Conservation (phyloP, 2,113 vertebrate genomes). For the Phylloscopus trochilus region DNA sequence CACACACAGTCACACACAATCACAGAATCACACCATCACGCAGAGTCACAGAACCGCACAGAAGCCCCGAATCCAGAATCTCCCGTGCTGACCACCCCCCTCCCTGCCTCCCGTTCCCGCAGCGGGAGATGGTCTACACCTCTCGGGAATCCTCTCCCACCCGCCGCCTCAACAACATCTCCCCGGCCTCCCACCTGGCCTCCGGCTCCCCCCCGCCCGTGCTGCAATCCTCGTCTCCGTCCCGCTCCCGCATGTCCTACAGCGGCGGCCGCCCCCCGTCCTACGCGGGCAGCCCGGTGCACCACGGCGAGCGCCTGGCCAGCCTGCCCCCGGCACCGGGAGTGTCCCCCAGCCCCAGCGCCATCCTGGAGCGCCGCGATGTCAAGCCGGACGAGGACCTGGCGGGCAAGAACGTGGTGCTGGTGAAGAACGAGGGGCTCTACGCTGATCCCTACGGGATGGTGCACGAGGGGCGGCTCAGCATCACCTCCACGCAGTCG, state of each 20-base stretch:
- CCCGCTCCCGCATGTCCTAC: slow-evolving; percentile 94
- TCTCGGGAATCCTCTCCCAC: slow-evolving; percentile 95
- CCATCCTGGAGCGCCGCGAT: slow-evolving; percentile 95
- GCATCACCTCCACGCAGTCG: slow-evolving; percentile 91
- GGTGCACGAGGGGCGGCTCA: slow-evolving; percentile 93
- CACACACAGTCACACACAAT: no score
- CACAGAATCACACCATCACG: no score
- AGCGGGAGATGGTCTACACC: slow-evolving; percentile 96
- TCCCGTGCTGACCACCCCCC: neutral
- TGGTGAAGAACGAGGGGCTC: slow-evolving; percentile 92
- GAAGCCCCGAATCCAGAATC: neutral
- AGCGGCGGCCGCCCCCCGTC: slow-evolving; percentile 89
- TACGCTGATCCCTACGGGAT: slow-evolving; percentile 93
- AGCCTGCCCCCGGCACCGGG: slow-evolving; percentile 76
- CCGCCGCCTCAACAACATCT: slow-evolving; percentile 91
- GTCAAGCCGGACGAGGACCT: slow-evolving; percentile 96
- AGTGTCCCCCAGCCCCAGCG: slow-evolving; percentile 91
- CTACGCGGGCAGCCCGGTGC: slow-evolving; percentile 84
- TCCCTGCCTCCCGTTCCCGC: neutral
- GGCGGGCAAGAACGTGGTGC: slow-evolving; percentile 88
- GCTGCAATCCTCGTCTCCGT: slow-evolving; percentile 84
- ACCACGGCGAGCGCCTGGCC: slow-evolving; percentile 77
- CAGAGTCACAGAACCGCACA: no score
- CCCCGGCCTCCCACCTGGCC: slow-evolving; percentile 70
- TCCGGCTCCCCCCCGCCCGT: slow-evolving; percentile 73